Percentiles rank a stretch among this genome's conserved stretches.
Evolutionary conservation across 1,140 invertebrate species (phyloP).

Genomic region (Drosophila novamexicana): DNA sequence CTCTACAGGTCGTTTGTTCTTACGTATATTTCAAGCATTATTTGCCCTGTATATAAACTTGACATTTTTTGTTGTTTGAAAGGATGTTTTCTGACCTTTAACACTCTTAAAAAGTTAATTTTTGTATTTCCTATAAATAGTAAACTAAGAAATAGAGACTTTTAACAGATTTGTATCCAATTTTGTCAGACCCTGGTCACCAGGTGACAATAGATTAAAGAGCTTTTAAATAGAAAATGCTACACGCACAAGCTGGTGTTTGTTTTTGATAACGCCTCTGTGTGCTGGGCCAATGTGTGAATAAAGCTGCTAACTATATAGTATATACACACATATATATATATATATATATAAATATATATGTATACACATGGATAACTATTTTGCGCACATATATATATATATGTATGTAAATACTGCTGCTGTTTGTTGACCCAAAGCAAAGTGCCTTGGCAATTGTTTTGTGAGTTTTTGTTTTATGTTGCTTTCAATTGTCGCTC

Average conservation of each 20-base stretch:
- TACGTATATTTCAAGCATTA: too few species aligned
- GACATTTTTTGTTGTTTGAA: too few species aligned
- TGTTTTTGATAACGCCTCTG: slow-evolving; percentile 26
- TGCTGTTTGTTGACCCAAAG: slow-evolving; percentile 36
- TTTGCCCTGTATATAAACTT: too few species aligned
- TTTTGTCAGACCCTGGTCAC: neutral
- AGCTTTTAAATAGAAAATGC: slow-evolving; percentile 26
- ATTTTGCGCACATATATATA: slow-evolving; percentile 11
- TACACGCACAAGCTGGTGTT: slow-evolving; percentile 6
- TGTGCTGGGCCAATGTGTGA: slow-evolving; percentile 30
- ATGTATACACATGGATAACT: neutral
- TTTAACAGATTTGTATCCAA: neutral
- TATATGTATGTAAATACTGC: neutral
- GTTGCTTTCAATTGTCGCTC: slow-evolving; percentile 45
- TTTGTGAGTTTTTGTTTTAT: slow-evolving; percentile 46
- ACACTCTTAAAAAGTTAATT: too few species aligned
- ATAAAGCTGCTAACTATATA: neutral
- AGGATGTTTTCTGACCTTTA: too few species aligned
- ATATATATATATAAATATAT: slow-evolving; percentile 8
- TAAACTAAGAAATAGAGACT: neutral
- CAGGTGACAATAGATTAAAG: slow-evolving; percentile 2
- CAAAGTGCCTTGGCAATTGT: slow-evolving; percentile 49
- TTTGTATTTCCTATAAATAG: neutral
- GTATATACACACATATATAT: slow-evolving; percentile 3
- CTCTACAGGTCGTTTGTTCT: too few species aligned